Evolutionary conservation across 92 coral and sea anemone genomes (phyloP).

Genomic region (Epizoanthus stellaris): DNA sequence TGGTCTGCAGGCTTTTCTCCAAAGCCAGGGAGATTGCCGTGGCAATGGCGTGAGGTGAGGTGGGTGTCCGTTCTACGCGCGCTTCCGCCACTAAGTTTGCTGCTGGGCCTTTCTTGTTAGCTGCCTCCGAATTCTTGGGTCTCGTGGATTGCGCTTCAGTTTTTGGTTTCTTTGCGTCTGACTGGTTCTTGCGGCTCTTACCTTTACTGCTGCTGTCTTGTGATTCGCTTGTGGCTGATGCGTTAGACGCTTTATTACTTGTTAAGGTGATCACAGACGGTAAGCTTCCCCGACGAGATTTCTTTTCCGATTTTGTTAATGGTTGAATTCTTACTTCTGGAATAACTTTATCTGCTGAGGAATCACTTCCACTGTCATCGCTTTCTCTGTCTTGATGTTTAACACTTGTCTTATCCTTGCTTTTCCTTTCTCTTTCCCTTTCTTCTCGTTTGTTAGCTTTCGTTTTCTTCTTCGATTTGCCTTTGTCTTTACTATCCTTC

Average conservation of each 20-base stretch:
- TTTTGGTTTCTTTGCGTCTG: slow-evolving; percentile 48
- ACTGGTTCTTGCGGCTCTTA: slow-evolving; percentile 58
- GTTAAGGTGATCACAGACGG: slow-evolving; percentile 48
- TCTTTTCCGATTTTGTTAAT: slow-evolving; percentile 64
- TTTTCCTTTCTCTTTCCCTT: slow-evolving; percentile 59
- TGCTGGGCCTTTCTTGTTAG: slow-evolving; percentile 15
- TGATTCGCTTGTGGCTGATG: slow-evolving; percentile 32
- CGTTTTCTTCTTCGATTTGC: slow-evolving; percentile 79
- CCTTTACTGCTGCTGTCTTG: slow-evolving; percentile 45
- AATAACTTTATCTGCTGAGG: slow-evolving; percentile 67
- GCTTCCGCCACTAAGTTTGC: slow-evolving; percentile 24
- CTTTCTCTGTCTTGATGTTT: slow-evolving; percentile 76
- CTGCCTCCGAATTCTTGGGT: slow-evolving; percentile 40
- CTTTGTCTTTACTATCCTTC: slow-evolving; percentile 78
- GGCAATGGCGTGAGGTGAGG: slow-evolving; percentile 92
- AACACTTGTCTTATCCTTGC: slow-evolving; percentile 48
- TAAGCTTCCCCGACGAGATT: slow-evolving; percentile 67
- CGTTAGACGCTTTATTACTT: slow-evolving; percentile 36
- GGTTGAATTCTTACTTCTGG: slow-evolving; percentile 68
- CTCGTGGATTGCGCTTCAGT: slow-evolving; percentile 44
- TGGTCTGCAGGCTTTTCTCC: slow-evolving; percentile 85
- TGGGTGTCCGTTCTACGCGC: slow-evolving; percentile 53
- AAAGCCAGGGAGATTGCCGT: slow-evolving; percentile 91
- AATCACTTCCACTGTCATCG: slow-evolving; percentile 84
- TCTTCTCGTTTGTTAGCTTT: slow-evolving; percentile 78